Base-by-base conservation (phyloP, 2,113 vertebrate species). In the Neopipo cinnamomea region DNA sequence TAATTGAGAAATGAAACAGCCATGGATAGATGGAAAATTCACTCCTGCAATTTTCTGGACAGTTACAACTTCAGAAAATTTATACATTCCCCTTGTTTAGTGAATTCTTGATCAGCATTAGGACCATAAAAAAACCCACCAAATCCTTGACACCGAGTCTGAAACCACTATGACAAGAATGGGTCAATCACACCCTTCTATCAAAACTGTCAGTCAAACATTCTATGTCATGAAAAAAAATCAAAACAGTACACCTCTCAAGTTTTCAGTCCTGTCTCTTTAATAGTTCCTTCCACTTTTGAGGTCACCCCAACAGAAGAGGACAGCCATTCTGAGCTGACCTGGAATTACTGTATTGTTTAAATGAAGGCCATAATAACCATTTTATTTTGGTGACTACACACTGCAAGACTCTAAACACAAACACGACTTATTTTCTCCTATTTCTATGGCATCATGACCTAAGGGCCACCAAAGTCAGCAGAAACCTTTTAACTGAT, bases 1-100 rank as follows among this genome's bases (percentile, higher is more conserved):
- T 94, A 93, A 91, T 31, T 85, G 74, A 96, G 49, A 44, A 79
- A 86, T 53, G 46, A 89, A 95, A 82, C 58, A 90, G 39, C 59
- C 92, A 83, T 24, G 24, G 90, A 83, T 44, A 85, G 42, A 53
- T 33, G 31, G 56, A 83, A 72, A 62, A 80, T 4, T 73, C 28
- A 59, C 37, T 75, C n/a, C 37, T 70, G 30, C 14, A 62, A 55
- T 66, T 78, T 76, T 66, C 78, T 49, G 24, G 42, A 72, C 47
- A 55, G 18, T 56, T 76, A 55, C 5, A 62, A 86, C 25, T 71
- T 91, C 41, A 59, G 37, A 77, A 78, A 72, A 44, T 42, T 75
- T 67, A 31, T 28, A 17, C 6, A 9, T 70, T 72, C 11, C 11
- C 49, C 17, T 61, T 74, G 19, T 65, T 79, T 49, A 83, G 31